Evolutionary conservation across 2,888 invertebrate species (phyloP), one percentile per base, ranked within the genome.

Genomic region (Ypsolopha scabrella): DNA sequence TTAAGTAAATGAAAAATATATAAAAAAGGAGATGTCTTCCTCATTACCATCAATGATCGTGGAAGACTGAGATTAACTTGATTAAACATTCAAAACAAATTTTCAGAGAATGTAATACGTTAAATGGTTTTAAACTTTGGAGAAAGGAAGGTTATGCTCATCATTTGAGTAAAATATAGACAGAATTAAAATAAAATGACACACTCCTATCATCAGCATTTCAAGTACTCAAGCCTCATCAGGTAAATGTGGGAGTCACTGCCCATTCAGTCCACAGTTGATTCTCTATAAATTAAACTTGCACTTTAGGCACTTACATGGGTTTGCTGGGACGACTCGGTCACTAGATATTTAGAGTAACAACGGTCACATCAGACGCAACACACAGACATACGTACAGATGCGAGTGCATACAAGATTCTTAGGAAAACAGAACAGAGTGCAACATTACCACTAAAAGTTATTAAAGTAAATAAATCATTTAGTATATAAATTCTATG

Each of bases 401-500:
- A 43, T 13, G 24, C 43, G 8, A 43, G 43, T 14, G 24, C 13
- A 11, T 43, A 14, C 14, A 43, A 9, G 7, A n/a, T 13, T 43
- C 24, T 13, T 43, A 24, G 13, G 24, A 14, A 24, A 24, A 63
- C 58, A 64, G 61, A 37, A 8, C 35, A 41, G 33, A 50, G 36
- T 43, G 36, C 50, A 50, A 43, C 43, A 50, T 50, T 50, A 36
- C 41, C n/a, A 41, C 8, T 33, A 41, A 41, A 34, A 63, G 64
- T 66, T 60, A 63, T 63, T 72, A 68, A 69, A 74, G 75, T 77
- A 79, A 79, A 81, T 79, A 80, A 81, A 76, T 78, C 76, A 76
- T 75, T 76, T 70, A 80, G 73, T 75, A 77, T 24, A 24, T 75
- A 79, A 79, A 80, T 74, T 78, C 70, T 80, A 75, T 63, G 65